phyloP scores from a whole-genome alignment of 2,888 invertebrate genomes.

The Plusia festucae region DNA sequence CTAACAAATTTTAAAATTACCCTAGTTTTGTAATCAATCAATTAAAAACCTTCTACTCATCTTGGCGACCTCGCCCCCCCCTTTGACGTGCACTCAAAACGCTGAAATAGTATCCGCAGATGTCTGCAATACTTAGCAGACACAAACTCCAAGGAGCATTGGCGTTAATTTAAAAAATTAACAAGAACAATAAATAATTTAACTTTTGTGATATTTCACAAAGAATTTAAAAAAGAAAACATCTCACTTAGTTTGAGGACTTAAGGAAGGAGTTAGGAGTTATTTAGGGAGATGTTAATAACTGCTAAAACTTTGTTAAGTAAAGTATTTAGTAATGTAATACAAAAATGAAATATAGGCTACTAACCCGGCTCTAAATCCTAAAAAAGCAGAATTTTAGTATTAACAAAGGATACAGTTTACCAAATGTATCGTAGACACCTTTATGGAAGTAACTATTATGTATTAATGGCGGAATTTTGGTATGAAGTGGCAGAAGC shows the following conservation, averaged over 20 bases:
- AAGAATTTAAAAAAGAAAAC: constrained; percentile 32
- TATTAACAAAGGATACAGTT: too few species aligned
- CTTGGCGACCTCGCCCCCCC: not conserved
- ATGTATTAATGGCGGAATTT: too few species aligned
- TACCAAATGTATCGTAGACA: too few species aligned
- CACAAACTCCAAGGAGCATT: constrained; percentile 21
- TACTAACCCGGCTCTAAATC: too few species aligned
- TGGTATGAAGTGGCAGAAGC: too few species aligned
- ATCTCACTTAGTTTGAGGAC: constrained; percentile 18
- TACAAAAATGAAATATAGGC: too few species aligned
- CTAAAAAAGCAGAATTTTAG: too few species aligned
- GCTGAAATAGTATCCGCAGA: constrained; percentile 34
- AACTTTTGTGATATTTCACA: constrained; percentile 52
- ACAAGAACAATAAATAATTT: constrained; percentile 49
- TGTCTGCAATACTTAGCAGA: constrained; percentile 39
- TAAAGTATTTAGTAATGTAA: too few species aligned
- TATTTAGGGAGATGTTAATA: not conserved
- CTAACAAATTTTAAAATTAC: too few species aligned
- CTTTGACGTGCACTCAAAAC: not conserved
- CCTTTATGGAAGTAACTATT: too few species aligned
- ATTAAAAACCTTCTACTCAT: not conserved
- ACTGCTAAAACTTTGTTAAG: not conserved
- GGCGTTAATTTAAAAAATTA: constrained; percentile 48
- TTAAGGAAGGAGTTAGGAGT: not conserved
- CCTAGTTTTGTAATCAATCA: too few species aligned